Conservation (phyloP, 2,113 vertebrate genomes). For the Poeciliopsis retropinna region DNA sequence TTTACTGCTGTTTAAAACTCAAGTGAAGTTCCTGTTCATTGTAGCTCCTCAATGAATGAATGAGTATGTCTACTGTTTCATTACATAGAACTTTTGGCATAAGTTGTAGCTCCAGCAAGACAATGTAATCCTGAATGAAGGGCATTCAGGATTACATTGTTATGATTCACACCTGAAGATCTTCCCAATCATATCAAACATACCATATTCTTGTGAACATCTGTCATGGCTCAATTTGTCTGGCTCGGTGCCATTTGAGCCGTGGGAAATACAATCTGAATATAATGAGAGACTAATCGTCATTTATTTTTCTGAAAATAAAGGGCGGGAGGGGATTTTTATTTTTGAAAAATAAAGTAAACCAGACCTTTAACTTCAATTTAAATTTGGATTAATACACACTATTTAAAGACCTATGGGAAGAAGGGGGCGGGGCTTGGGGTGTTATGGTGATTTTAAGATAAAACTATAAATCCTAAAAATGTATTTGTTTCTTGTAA, state of each 20-base stretch:
- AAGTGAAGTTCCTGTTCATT: not conserved
- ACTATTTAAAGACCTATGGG: no score
- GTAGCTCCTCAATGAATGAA: not conserved
- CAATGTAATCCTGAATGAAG: no score
- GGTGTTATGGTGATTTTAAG: no score
- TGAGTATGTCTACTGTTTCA: not conserved
- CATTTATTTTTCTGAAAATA: not conserved
- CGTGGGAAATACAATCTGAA: not conserved
- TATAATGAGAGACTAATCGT: not conserved
- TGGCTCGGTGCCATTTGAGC: not conserved
- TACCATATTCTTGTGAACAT: not conserved
- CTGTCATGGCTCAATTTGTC: not conserved
- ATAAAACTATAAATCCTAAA: no score
- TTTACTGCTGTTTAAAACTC: not conserved
- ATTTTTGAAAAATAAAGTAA: no score
- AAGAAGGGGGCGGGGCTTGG: no score
- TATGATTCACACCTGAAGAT: conserved; percentile 38
- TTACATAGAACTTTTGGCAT: conserved; percentile 4
- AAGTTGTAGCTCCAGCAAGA: not conserved
- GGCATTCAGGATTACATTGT: conserved; percentile 7
- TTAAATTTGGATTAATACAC: no score
- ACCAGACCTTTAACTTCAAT: no score
- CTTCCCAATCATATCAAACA: conserved; percentile 13
- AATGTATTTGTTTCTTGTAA: no score
- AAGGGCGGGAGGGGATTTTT: no score